Base-by-base conservation (phyloP, 2,888 invertebrate species). In the Latheticus oryzae region DNA sequence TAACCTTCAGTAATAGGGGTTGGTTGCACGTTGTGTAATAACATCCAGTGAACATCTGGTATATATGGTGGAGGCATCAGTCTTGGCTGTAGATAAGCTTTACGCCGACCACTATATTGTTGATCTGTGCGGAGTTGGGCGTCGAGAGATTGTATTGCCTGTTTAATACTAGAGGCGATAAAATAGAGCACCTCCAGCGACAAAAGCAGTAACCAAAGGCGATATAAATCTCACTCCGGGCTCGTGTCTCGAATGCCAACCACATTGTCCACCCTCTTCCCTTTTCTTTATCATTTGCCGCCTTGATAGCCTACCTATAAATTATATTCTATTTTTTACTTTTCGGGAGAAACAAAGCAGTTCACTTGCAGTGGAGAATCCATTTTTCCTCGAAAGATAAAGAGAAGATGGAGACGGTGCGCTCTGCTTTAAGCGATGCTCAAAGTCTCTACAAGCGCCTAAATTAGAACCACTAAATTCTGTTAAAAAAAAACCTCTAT, bases 161-260 rank as follows among this genome's bases (percentile, higher is more conserved):
- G 72, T 72, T 74, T 72, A 74, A 73, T 73, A 72, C 69, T 64
- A 63, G 65, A 62, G 64, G 65, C 72, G 72, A 73, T 74, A 74
- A 74, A 73, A 72, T 73, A 73, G 70, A 69, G 70, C 70, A 69
- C 72, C 71, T 71, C 70, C 62, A 70, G 70, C 72, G 72, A 73
- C 72, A 71, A 70, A 70, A 69, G 68, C 69, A 72, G 70, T 71
- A 71, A 72, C 73, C 73, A 70, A 69, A 69, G 71, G 72, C 67
- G 66, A 66, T 71, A 75, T 75, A 75, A 75, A 75, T 75, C 74
- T 75, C 73, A 67, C 70, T 69, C 67, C 69, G 65, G 70, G 68
- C 71, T 71, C 73, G 73, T 72, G 75, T 73, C 73, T 69, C 65
- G 75, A 70, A 71, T 75, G 75, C 74, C 74, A 75, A 75, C 74